phyloP scores from a whole-genome alignment of 2,888 invertebrate species.

The Parnassius glacialis region DNA sequence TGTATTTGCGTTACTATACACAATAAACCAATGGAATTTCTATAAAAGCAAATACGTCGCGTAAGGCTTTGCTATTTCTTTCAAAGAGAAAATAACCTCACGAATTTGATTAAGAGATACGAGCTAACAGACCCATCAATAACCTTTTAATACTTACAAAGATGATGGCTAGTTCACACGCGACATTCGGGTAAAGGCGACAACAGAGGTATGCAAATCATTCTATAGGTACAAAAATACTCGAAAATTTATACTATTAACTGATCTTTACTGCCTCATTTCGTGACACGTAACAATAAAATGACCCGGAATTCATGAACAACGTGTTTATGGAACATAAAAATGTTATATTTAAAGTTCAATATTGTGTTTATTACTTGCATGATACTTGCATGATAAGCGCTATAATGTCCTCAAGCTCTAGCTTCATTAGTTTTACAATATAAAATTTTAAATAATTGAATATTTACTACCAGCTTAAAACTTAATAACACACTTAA shows the following conservation, averaged over 20 bases:
- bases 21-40: constrained; percentile 21
- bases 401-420: constrained; percentile 4
- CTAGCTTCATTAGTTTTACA: constrained; percentile 15
- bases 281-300: constrained; percentile 73
- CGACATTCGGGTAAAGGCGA: constrained; percentile 50
- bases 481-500: too few species aligned
- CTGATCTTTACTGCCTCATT: constrained; percentile 59
- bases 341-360: constrained; percentile 49
- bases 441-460: too few species aligned
- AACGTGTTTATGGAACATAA: constrained; percentile 69
- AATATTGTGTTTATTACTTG: constrained; percentile 42
- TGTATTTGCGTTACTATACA: constrained; percentile 14
- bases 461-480: too few species aligned
- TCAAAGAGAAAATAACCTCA: constrained; percentile 38
- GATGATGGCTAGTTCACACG: constrained; percentile 60
- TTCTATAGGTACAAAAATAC: constrained; percentile 45
- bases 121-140: constrained; percentile 57
- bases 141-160: constrained; percentile 58
- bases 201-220: constrained; percentile 70
- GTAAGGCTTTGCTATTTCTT: constrained; percentile 23
- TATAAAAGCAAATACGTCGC: constrained; percentile 23
- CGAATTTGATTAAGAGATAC: constrained; percentile 51
- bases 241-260: constrained; percentile 58
- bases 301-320: constrained; percentile 54
- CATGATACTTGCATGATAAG: background rate